Evolutionary conservation across 2,113 vertebrate species (phyloP), one percentile per base, ranked within the genome.

Genomic region (Phoxinus phoxinus): DNA sequence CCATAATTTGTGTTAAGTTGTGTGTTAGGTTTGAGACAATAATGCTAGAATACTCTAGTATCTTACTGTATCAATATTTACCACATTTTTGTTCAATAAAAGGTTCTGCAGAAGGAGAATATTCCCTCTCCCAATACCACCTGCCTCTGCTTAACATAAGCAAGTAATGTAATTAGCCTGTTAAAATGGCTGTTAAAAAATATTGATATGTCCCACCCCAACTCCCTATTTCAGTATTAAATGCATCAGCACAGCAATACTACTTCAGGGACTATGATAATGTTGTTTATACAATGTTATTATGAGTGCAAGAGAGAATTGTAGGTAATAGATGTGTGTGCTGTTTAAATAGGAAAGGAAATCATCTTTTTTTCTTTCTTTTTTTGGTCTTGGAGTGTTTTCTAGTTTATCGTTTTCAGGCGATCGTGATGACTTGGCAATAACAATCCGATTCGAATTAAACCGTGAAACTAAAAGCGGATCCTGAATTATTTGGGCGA

Each of bases 391-490:
- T 58, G 56, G 9, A 61, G n/a, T 21, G 15, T 63, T 10, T 46
- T n/a, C n/a, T 30, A 65, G 53, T 23, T 61, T 61, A 79, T 59
- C 53, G 3, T 46, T 81, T 80, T 48, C n/a, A 53, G 80, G 41
- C 21, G 0, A 81, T 81, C 78, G 46, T 63, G 4, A 82, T 63
- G 4, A 82, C 25, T 35, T 65, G 7, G 3, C n/a, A 81, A 65
- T 46, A 65, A 81, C 58, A 81, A 65, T 48, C 80, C 21, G 21
- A 44, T 21, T n/a, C 17, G 30, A 67, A n/a, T 82, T 82, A 51
- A 65, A 69, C 80, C 17, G 19, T 82, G 44, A 82, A 82, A n/a
- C 19, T 30, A 82, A 69, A 51, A 82, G 46, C 23, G 30, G 74
- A 13, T 30, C 17, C 25, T 73, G 32, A 21, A 51, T 46, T 51